Evolutionary conservation across 2,113 vertebrate genomes (phyloP).

Genomic region (Stictonetta naevosa): DNA sequence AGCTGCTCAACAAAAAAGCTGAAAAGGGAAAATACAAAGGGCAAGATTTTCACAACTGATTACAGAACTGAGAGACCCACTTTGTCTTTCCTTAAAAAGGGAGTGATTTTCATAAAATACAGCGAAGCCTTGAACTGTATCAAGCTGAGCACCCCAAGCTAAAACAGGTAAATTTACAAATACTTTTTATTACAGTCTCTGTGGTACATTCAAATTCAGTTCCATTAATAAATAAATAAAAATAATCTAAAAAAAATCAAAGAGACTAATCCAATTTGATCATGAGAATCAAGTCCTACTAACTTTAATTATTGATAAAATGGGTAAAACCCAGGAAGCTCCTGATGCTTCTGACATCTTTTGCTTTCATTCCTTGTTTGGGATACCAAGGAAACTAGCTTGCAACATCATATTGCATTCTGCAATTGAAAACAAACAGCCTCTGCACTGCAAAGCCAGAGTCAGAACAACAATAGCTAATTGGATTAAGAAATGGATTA

Average conservation of each 20-base stretch:
- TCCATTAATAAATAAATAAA: neutral
- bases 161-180: constrained; percentile 9
- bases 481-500: constrained; percentile 75
- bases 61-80: neutral
- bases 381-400: neutral
- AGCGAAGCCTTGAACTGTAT: neutral
- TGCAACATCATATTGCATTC: neutral
- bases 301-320: constrained; percentile 46
- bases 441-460: neutral
- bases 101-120: constrained; percentile 22
- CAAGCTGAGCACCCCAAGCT: constrained; percentile 17
- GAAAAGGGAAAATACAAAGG: constrained; percentile 36
- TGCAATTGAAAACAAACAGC: constrained; percentile 1
- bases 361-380: neutral
- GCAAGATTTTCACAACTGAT: neutral
- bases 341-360: neutral
- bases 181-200: neutral
- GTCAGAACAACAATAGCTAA: constrained; percentile 59
- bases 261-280: constrained; percentile 33
- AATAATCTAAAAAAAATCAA: neutral
- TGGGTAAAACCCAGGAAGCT: neutral
- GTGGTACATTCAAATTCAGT: neutral
- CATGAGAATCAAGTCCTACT: neutral
- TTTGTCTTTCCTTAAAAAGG: constrained; percentile 41
- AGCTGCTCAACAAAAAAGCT: neutral